Evolutionary conservation across 2,888 invertebrate genomes (phyloP).

Genomic region (Ernsta delagoae): DNA sequence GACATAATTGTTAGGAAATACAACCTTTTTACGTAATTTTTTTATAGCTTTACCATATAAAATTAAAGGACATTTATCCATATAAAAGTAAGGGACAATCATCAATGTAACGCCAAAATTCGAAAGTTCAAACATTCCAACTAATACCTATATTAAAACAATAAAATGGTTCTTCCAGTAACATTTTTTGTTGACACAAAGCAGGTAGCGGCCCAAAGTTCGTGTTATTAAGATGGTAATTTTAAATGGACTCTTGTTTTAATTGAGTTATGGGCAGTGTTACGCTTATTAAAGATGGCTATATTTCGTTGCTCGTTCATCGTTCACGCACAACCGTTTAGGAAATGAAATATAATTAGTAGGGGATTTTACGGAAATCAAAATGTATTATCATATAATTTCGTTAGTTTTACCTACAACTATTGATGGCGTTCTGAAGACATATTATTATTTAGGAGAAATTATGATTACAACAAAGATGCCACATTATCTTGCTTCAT

Average conservation of each 20-base stretch:
- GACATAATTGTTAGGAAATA: too few relatives aligned
- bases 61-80: too few relatives aligned
- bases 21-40: too few relatives aligned
- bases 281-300: constrained; percentile 58
- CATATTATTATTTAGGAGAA: too few relatives aligned
- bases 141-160: constrained; percentile 6
- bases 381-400: neutral
- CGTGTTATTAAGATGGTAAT: constrained; percentile 72
- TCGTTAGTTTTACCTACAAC: too few relatives aligned
- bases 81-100: too few relatives aligned
- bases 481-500: too few relatives aligned
- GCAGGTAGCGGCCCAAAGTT: constrained; percentile 67
- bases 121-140: neutral
- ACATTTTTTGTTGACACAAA: constrained; percentile 48
- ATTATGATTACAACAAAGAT: too few relatives aligned
- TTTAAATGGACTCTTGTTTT: constrained; percentile 74
- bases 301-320: constrained; percentile 25
- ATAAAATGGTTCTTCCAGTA: constrained; percentile 50
- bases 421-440: too few relatives aligned
- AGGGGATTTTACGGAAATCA: neutral
- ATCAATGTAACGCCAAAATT: neutral
- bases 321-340: constrained; percentile 41
- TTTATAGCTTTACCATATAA: too few relatives aligned
- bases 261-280: constrained; percentile 76
- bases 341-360: constrained; percentile 19